Base-by-base conservation (phyloP, 2,797 vertebrate species). In the Anableps anableps region DNA sequence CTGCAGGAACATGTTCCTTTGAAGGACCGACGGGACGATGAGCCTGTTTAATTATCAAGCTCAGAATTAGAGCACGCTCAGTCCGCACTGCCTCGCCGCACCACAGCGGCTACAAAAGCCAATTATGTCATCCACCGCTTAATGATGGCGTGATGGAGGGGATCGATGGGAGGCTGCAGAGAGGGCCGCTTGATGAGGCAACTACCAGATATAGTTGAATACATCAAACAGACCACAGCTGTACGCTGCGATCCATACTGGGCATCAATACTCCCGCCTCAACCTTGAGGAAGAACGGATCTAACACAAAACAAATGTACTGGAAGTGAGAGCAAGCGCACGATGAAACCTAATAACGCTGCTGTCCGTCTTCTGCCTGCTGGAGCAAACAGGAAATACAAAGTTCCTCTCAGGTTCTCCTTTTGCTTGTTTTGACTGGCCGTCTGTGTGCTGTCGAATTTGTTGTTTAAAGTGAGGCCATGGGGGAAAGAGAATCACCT, bases 111-210 rank as follows among this genome's bases (percentile, higher is more conserved):
- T 83, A 87, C 89, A 88, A 85, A 92, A 92, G 90, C 85, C 92
- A 91, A 92, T 93, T 92, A 93, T 93, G 85, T 89, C 91, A 88
- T 84, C 85, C 85, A 80, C 77, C 82, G 83, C 85, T 91, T 88
- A 88, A 90, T 90, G 91, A 88, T 83, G 89, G 84, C 84, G 77
- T 88, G 91, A 92, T 91, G 90, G 88, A 90, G 29, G 88, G 79
- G 81, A 93, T 94, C 89, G 89, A 94, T 93, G 16, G 80, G 13
- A 76, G 81, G 80, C 89, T 83, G 85, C 84, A 79, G 83, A 86
- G 85, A 68, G 82, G 82, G 51, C 62, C 29, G 81, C 84, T 77
- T 87, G 91, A 91, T 85, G 80, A 90, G 89, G 88, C 86, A 78
- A 80, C 92, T 77, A 83, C 76, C 88, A 87, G 84, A 85, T 89